Evolutionary conservation across 2,888 invertebrate species (phyloP).

Genomic region (Andricus curvator): DNA sequence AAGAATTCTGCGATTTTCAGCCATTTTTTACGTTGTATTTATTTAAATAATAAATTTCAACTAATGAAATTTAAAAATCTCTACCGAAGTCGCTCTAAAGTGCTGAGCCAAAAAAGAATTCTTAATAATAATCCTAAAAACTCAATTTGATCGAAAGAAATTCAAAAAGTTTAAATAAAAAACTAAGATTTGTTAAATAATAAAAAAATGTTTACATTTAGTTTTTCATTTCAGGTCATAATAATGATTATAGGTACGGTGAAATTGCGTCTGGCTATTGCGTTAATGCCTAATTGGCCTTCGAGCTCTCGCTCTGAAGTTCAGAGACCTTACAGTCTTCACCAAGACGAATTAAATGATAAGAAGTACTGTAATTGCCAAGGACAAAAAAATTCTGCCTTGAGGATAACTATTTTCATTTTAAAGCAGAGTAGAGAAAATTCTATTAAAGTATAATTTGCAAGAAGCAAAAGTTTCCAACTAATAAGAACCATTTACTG

Average conservation of each 20-base stretch:
- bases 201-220: neutral
- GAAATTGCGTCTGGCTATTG: neutral
- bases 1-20: no score
- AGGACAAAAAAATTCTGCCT: neutral
- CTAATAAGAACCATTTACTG: neutral
- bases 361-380: neutral
- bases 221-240: neutral
- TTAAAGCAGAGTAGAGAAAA: neutral
- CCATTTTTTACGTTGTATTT: no score
- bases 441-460: neutral
- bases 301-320: neutral
- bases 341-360: constrained; percentile 11
- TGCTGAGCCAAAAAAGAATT: no score
- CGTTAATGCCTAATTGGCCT: constrained; percentile 12
- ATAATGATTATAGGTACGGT: neutral
- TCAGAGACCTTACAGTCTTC: constrained; percentile 10
- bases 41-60: no score
- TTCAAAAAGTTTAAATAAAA: no score
- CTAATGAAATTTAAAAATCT: no score
- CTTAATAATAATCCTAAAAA: no score
- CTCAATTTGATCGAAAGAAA: no score
- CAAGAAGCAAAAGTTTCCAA: neutral
- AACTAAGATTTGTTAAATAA: no score
- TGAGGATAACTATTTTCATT: neutral
- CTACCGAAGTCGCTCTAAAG: no score